Percentiles rank a stretch among this genome's conserved stretches.
phyloP scores from a whole-genome alignment of 1,140 invertebrate species.

The Eumaeus atala region DNA sequence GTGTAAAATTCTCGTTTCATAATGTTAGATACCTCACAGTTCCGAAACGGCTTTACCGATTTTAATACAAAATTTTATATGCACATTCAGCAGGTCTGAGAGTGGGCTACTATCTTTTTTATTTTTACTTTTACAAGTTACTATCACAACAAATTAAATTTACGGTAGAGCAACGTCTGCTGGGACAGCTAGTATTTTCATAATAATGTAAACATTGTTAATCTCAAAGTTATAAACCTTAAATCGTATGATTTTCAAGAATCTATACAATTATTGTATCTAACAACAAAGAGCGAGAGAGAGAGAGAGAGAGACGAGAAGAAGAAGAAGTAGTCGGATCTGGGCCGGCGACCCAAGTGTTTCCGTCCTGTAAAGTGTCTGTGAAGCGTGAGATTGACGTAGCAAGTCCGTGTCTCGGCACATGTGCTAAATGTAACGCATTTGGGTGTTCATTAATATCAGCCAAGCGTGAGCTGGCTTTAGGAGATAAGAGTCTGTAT shows the following conservation, averaged over 20 bases:
- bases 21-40: no score
- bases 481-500: neutral
- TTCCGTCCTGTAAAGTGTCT: neutral
- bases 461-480: neutral
- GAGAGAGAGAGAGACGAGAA: neutral
- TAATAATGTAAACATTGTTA: no score
- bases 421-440: neutral
- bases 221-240: neutral
- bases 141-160: no score
- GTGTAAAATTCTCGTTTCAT: no score
- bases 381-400: conserved; percentile 2
- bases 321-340: neutral
- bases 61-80: no score
- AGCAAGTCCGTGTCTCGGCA: neutral
- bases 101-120: no score
- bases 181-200: no score
- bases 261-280: neutral
- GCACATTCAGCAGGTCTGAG: no score
- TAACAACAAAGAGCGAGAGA: neutral
- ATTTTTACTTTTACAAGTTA: no score
- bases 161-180: no score
- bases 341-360: neutral
- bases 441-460: neutral
- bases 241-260: neutral
- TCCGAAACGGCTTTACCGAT: no score